Evolutionary conservation across 2,888 invertebrate species (phyloP).

Genomic region (Odontocerum albicorne): DNA sequence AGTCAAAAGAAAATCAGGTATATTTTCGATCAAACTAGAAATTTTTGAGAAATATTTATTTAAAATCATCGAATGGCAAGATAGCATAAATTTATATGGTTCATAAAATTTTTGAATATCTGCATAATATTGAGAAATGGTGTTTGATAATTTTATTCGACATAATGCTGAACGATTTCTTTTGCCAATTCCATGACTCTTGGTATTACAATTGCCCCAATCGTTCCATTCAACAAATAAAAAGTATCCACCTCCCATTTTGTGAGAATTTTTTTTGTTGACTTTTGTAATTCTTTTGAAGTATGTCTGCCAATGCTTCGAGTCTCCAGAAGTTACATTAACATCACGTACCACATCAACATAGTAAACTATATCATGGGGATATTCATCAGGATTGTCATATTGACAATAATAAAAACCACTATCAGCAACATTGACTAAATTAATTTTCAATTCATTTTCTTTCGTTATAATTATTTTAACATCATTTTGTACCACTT

Average conservation of each 20-base stretch:
- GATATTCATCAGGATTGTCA: constrained; percentile 3
- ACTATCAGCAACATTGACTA: constrained; percentile 13
- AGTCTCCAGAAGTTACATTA: neutral
- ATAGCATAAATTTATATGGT: constrained; percentile 7
- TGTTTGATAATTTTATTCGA: constrained; percentile 1
- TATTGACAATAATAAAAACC: constrained; percentile 22
- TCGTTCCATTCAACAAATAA: constrained; percentile 16
- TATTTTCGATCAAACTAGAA: neutral
- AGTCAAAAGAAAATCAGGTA: constrained; percentile 13
- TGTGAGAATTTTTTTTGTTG: constrained; percentile 6
- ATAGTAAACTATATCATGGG: constrained; percentile 7
- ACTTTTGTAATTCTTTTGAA: constrained; percentile 1
- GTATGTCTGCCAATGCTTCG: constrained; percentile 1
- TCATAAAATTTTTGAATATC: constrained; percentile 12
- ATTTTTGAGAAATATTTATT: constrained; percentile 4
- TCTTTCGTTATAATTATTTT: neutral
- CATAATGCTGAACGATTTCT: constrained; percentile 7
- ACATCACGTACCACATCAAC: constrained; percentile 10
- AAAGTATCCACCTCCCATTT: neutral
- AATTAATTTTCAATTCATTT: constrained; percentile 4
- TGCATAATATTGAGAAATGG: neutral
- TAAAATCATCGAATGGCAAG: constrained; percentile 19
- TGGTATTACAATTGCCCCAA: constrained; percentile 9
- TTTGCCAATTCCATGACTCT: neutral
- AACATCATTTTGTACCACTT: neutral